phyloP scores from a whole-genome alignment of 2,797 vertebrate genomes.

The Crenichthys baileyi region DNA sequence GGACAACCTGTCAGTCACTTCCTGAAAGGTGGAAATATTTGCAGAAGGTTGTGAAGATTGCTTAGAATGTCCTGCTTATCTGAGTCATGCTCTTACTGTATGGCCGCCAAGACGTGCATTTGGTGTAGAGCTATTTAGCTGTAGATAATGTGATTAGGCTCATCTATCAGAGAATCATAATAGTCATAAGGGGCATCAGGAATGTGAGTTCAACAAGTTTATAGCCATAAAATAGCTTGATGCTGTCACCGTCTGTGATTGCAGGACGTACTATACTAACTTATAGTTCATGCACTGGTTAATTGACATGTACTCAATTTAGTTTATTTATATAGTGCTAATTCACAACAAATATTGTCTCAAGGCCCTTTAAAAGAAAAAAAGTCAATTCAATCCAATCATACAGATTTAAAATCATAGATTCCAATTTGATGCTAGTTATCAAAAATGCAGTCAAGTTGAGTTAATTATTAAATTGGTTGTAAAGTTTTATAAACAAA shows the following conservation, averaged over 20 bases:
- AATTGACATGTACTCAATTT: slow-evolving; percentile 27
- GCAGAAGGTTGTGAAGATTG: not conserved
- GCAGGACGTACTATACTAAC: slow-evolving; percentile 3
- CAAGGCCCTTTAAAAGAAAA: not conserved
- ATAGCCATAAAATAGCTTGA: not conserved
- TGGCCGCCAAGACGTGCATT: slow-evolving; percentile 1
- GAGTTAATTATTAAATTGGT: not conserved
- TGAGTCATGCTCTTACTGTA: slow-evolving; percentile 34
- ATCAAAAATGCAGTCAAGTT: not conserved
- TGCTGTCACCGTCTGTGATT: slow-evolving; percentile 9
- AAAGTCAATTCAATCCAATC: not conserved
- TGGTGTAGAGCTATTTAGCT: slow-evolving; percentile 22
- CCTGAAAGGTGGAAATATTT: not conserved
- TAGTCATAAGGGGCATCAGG: slow-evolving; percentile 13
- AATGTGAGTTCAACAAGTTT: slow-evolving; percentile 21
- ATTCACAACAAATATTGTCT: not conserved
- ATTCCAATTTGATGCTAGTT: not conserved
- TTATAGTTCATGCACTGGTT: not conserved
- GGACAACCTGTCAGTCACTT: slow-evolving; percentile 1
- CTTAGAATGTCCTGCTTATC: slow-evolving; percentile 10
- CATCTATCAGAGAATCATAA: slow-evolving; percentile 36
- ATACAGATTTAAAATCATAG: not conserved
- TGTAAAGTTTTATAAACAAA: too few species aligned
- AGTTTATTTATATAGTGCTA: not conserved
- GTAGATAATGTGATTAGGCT: slow-evolving; percentile 14